Evolutionary conservation across 2,113 vertebrate species (phyloP).

Genomic region (Trinectes maculatus): DNA sequence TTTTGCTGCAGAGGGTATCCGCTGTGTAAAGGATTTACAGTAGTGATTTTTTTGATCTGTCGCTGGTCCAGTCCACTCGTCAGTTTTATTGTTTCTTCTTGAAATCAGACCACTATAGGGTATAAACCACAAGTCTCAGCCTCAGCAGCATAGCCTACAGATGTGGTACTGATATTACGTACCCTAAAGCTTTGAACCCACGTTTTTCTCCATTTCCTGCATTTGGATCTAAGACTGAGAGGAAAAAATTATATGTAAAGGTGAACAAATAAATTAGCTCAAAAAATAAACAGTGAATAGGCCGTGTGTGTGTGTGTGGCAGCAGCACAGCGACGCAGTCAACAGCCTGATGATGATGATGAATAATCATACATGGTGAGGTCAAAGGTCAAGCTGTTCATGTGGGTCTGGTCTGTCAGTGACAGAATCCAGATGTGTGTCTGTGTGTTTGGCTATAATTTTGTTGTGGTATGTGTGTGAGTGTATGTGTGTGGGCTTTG

Average conservation of each 20-base stretch:
- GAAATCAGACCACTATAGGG: constrained; percentile 6
- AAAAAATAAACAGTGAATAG: constrained; percentile 37
- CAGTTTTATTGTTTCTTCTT: constrained; percentile 20
- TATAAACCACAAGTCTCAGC: constrained; percentile 20
- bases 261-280: constrained; percentile 18
- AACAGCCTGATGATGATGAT: constrained; percentile 77
- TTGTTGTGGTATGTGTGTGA: constrained; percentile 37
- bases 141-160: constrained; percentile 23
- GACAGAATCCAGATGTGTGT: constrained; percentile 75
- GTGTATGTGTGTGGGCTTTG: not conserved
- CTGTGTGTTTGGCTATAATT: constrained; percentile 49
- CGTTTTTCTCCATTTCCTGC: not conserved
- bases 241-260: not conserved
- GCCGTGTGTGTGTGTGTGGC: constrained; percentile 38
- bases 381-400: constrained; percentile 70
- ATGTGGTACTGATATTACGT: constrained; percentile 1
- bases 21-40: constrained; percentile 1
- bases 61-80: constrained; percentile 3
- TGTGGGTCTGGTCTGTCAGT: constrained; percentile 67
- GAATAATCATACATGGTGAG: constrained; percentile 65
- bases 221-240: not conserved
- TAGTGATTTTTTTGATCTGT: constrained; percentile 16
- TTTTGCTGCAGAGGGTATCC: constrained; percentile 1
- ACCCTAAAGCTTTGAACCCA: not conserved
- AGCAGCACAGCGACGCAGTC: constrained; percentile 5